Conservation (phyloP, 2,888 invertebrate genomes). For the Amblyteles armatorius region DNA sequence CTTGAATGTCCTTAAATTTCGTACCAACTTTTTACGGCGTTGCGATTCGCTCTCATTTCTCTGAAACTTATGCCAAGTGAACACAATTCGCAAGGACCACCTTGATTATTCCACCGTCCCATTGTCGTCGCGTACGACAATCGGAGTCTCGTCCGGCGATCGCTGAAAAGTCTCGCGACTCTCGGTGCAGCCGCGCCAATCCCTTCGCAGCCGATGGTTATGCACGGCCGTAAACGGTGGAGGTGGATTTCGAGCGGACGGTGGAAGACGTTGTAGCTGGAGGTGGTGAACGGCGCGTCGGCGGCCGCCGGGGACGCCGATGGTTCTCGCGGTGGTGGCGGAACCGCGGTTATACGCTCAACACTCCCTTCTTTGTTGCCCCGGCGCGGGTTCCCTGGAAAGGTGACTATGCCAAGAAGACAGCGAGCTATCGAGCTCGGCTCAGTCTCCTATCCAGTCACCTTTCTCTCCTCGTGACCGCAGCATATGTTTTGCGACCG, state of each 20-base stretch:
- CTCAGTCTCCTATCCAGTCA: conserved; percentile 79
- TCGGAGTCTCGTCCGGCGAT: neutral
- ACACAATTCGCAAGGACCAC: too few species aligned
- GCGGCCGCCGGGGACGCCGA: conserved; percentile 17
- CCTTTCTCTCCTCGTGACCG: conserved; percentile 84
- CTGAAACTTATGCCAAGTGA: too few species aligned
- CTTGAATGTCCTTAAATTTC: too few species aligned
- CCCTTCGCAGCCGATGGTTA: neutral
- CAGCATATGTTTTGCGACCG: conserved; percentile 82
- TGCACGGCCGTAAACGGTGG: neutral
- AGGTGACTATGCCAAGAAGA: conserved; percentile 83
- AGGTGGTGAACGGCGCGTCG: conserved; percentile 55
- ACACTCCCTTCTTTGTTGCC: conserved; percentile 79
- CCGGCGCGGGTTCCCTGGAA: conserved; percentile 77
- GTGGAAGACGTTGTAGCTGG: conserved; percentile 45
- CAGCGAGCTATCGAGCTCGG: conserved; percentile 81
- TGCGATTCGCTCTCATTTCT: too few species aligned
- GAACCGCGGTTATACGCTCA: conserved; percentile 59
- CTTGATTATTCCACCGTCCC: too few species aligned
- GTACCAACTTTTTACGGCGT: too few species aligned
- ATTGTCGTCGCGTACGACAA: neutral
- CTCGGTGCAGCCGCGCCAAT: neutral
- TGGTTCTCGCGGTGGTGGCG: conserved; percentile 58
- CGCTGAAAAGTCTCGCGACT: neutral
- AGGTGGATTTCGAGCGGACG: conserved; percentile 24